Conservation (phyloP, 37 sponge, comb jelly and placozoan species). For the Cliona cf. orientalis region DNA sequence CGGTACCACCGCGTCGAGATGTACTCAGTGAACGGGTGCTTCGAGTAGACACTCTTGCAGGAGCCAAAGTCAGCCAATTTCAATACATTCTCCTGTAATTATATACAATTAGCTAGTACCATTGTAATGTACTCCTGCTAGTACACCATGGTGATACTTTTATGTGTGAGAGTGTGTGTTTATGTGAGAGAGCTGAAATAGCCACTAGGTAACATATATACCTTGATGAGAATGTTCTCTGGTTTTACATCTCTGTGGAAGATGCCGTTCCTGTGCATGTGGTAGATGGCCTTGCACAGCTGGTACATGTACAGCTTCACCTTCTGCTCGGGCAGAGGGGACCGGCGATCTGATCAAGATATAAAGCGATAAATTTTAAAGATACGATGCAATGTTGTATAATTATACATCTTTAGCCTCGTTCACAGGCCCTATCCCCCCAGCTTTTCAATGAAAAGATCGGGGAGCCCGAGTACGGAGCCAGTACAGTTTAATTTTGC, state of each 20-base stretch:
- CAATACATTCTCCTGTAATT: conserved; percentile 18
- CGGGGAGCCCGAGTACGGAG: too few species aligned
- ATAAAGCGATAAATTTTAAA: conserved; percentile 9
- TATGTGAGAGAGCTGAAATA: neutral
- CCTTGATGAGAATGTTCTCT: conserved; percentile 94
- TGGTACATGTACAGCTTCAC: conserved; percentile 95
- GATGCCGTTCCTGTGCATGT: conserved; percentile 99
- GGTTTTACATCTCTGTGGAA: conserved; percentile 99
- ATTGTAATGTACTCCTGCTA: neutral
- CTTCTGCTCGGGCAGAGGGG: conserved; percentile 83
- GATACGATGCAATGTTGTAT: neutral
- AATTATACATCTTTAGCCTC: neutral
- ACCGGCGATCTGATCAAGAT: conserved; percentile 72
- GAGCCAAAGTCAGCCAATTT: conserved; percentile 87
- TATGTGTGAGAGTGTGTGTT: neutral
- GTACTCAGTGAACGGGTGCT: conserved; percentile 99
- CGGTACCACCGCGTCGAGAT: conserved; percentile 99
- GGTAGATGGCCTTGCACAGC: conserved; percentile 91
- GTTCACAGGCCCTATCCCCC: too few species aligned
- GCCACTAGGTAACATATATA: neutral
- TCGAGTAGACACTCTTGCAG: conserved; percentile 92
- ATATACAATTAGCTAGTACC: neutral
- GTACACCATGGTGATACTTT: neutral
- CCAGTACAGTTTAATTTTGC: too few species aligned
- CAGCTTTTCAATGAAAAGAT: too few species aligned